These are phyloP conservation scores for Merops nubicus DNA, from an alignment of 2,113 vertebrate species.

Conservation along the genomic window DNA sequence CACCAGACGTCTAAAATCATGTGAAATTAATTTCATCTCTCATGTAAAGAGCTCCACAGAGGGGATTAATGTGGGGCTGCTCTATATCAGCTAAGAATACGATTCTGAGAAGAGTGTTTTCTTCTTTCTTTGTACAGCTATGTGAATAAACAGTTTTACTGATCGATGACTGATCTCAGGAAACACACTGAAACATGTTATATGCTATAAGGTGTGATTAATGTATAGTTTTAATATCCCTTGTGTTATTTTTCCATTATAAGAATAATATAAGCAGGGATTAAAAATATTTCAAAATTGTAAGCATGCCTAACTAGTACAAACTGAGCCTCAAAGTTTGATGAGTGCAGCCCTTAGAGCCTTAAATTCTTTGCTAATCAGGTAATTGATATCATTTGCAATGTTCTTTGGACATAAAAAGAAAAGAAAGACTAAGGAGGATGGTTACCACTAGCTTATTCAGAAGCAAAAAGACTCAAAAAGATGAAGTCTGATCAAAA, in stretches of 20 bases:
- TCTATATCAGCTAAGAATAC: neutral
- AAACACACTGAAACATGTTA: neutral
- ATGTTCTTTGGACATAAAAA: neutral
- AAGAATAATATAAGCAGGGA: neutral
- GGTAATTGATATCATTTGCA: neutral
- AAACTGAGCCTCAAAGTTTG: neutral
- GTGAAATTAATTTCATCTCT: neutral
- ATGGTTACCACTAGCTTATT: neutral
- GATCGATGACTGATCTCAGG: neutral
- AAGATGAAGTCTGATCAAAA: constrained; percentile 60
- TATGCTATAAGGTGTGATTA: neutral
- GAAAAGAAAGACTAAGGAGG: neutral
- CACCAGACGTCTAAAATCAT: neutral
- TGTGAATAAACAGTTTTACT: neutral
- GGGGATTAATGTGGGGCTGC: neutral
- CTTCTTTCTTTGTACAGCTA: neutral
- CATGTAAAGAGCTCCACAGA: neutral
- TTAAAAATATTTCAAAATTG: neutral
- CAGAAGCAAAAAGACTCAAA: constrained; percentile 1
- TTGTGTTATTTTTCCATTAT: neutral
- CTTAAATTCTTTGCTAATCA: neutral
- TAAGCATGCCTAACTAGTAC: neutral
- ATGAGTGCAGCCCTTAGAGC: neutral
- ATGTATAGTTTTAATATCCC: neutral
- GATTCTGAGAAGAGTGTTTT: neutral